Percentiles rank a stretch among this genome's conserved stretches.
These are phyloP conservation scores for Drosophila leontia DNA, from an alignment of 1,140 invertebrate species.

Conservation along the genomic window DNA sequence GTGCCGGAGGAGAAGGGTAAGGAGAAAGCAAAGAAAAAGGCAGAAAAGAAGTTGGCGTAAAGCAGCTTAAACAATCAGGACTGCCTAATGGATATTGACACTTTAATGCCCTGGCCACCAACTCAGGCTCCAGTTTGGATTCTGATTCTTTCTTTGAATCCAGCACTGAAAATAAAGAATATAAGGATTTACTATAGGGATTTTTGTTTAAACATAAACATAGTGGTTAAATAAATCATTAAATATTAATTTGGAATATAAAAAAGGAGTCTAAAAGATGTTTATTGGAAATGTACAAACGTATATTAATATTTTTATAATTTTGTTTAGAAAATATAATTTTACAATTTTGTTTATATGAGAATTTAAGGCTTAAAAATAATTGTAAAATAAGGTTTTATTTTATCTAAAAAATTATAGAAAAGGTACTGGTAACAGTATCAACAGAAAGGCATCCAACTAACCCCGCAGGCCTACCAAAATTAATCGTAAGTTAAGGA, in stretches of 20 bases:
- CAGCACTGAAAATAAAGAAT: constrained; percentile 6
- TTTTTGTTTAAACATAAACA: fast-evolving
- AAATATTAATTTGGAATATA: neutral
- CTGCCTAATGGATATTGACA: constrained; percentile 82
- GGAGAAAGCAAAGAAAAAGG: constrained; percentile 41
- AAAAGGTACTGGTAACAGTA: neutral
- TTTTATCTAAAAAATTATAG: neutral
- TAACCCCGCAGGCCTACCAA: too few species aligned
- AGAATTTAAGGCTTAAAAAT: too few species aligned
- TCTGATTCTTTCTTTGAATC: constrained; percentile 20
- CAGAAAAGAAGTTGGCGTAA: constrained; percentile 79
- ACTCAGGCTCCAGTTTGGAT: constrained; percentile 29
- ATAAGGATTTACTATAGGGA: neutral
- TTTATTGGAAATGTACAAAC: too few species aligned
- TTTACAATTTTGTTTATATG: too few species aligned
- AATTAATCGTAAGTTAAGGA: too few species aligned
- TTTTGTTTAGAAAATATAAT: too few species aligned
- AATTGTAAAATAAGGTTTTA: neutral
- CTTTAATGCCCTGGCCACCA: constrained; percentile 74
- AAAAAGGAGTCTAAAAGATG: neutral
- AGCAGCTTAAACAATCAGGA: constrained; percentile 82
- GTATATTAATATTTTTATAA: too few species aligned
- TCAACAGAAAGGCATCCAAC: neutral
- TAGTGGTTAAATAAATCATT: neutral
- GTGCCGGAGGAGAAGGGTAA: constrained; percentile 21